Evolutionary conservation across 2,888 invertebrate genomes (phyloP).

Genomic region (Erannis defoliaria): DNA sequence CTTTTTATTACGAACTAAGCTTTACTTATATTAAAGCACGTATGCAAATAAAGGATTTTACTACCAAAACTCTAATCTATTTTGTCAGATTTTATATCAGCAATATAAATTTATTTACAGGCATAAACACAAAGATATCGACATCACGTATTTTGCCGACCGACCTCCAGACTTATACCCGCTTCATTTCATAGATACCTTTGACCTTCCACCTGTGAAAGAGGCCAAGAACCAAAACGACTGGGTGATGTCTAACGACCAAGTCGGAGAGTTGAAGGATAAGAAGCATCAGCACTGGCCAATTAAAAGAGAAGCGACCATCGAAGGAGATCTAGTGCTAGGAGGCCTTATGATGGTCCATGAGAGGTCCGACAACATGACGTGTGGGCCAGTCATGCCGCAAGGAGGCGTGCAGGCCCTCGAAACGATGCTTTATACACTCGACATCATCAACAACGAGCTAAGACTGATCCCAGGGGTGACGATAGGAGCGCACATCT

Average conservation of each 20-base stretch:
- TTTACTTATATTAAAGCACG: constrained; percentile 13
- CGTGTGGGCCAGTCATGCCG: constrained; percentile 97
- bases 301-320: constrained; percentile 93
- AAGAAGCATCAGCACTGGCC: constrained; percentile 89
- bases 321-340: constrained; percentile 95
- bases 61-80: constrained; percentile 13
- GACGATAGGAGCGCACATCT: constrained; percentile 93
- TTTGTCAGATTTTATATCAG: constrained; percentile 15
- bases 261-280: constrained; percentile 73
- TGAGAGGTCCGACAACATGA: constrained; percentile 94
- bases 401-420: constrained; percentile 96
- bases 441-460: constrained; percentile 92
- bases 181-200: constrained; percentile 58
- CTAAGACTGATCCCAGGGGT: constrained; percentile 91
- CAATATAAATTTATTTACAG: constrained; percentile 40
- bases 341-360: constrained; percentile 98
- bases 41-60: constrained; percentile 24
- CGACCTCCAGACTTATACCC: constrained; percentile 54
- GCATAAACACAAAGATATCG: constrained; percentile 71
- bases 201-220: constrained; percentile 56
- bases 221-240: constrained; percentile 66
- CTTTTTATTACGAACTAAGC: constrained; percentile 9
- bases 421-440: constrained; percentile 96
- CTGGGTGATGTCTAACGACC: constrained; percentile 76
- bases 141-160: constrained; percentile 53